Conservation (phyloP, 2,797 vertebrate genomes). For the Myotis pilosus region DNA sequence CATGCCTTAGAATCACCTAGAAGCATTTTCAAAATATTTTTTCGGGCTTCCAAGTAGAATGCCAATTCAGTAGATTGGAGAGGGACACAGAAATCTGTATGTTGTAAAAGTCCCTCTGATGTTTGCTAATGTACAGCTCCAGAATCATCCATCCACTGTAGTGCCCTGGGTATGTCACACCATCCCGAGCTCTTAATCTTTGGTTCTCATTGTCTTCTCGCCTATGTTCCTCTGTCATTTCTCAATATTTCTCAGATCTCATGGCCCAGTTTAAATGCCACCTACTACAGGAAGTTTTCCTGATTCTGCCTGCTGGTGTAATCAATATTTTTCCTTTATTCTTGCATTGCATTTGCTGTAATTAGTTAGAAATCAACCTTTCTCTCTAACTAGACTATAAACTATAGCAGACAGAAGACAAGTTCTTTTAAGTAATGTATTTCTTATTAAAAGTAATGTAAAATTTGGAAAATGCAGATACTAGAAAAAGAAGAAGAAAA, state of each 20-base stretch:
- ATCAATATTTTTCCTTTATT: neutral
- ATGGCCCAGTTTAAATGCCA: neutral
- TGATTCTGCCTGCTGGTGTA: neutral
- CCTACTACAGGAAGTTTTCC: neutral
- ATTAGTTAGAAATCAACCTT: neutral
- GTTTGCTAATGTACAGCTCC: neutral
- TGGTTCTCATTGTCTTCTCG: neutral
- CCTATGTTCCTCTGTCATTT: neutral
- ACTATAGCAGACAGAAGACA: neutral
- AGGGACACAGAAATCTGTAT: neutral
- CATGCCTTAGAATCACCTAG: neutral
- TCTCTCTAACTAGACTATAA: neutral
- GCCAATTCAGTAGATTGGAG: neutral
- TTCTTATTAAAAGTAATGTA: neutral
- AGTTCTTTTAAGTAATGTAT: neutral
- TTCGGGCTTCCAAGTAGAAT: neutral
- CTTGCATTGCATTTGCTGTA: neutral
- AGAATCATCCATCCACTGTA: neutral
- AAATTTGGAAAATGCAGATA: slow-evolving; percentile 30
- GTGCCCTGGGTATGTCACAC: neutral
- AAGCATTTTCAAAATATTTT: neutral
- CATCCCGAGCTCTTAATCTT: neutral
- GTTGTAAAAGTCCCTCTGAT: neutral
- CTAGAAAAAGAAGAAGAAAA: neutral
- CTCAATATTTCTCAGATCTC: neutral